Conservation (phyloP, 2,113 vertebrate genomes). For the Cololabis saira region DNA sequence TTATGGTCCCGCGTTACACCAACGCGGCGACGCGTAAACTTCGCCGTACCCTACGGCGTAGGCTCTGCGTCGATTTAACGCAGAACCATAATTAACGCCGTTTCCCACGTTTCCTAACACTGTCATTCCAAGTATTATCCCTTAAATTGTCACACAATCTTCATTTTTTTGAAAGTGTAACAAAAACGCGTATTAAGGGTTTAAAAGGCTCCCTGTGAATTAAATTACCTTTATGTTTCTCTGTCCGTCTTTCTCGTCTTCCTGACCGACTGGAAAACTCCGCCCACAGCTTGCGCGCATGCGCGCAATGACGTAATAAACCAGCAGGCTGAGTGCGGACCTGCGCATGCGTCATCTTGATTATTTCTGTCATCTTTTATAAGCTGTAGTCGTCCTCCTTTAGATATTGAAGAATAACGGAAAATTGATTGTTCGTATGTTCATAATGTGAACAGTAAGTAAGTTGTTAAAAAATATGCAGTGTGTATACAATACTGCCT, state of each 20-base stretch:
- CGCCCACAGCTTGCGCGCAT: conserved; percentile 56
- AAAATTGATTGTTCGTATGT: too few species aligned
- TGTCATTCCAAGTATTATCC: conserved; percentile 15
- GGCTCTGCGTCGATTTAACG: too few species aligned
- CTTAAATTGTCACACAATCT: not conserved
- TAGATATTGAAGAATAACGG: too few species aligned
- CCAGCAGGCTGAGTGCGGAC: not conserved
- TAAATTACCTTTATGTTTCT: conserved; percentile 70
- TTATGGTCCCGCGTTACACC: too few species aligned
- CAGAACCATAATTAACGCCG: too few species aligned
- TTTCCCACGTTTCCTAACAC: conserved; percentile 1
- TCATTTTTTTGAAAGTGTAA: not conserved
- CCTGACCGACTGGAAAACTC: conserved; percentile 71
- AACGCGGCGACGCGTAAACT: too few species aligned
- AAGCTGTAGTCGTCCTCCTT: too few species aligned
- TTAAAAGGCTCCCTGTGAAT: conserved; percentile 16
- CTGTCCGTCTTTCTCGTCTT: conserved; percentile 79
- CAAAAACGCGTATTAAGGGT: not conserved
- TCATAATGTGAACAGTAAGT: too few species aligned
- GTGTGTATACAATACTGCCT: too few species aligned
- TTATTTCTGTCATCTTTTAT: too few species aligned
- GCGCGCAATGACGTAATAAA: conserved; percentile 12
- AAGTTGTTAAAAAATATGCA: too few species aligned
- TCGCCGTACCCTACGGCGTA: too few species aligned
- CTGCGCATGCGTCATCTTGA: not conserved